Base-by-base conservation (phyloP, 2,113 vertebrate species). In the Scomber colias region DNA sequence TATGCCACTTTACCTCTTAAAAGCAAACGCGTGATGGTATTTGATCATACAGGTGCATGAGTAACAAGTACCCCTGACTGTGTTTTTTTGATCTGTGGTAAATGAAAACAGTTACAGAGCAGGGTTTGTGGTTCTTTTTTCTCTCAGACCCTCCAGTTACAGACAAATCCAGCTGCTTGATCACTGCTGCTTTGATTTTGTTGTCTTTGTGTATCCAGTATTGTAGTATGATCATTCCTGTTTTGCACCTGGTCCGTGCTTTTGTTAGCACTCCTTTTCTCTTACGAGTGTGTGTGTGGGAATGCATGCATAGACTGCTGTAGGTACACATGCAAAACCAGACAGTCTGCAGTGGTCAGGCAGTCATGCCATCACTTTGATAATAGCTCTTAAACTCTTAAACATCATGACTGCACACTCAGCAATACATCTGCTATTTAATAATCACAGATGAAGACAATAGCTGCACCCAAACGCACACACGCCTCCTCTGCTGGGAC, bases 41-140 rank as follows among this genome's bases (percentile, higher is more conserved):
- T 78, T 82, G 71, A 89, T 89, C 88, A 75, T 55, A 90, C 90
- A 92, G 87, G 80, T 91, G 75, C 77, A 69, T 17, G 57, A 74
- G 88, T 89, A 89, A 88, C 87, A 91, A 84, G 83, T 86, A 35
- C 40, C 49, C 51, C 72, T 49, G 44, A 54, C 76, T 75, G 64
- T 77, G 77, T 78, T 87, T 87, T 27, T 83, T 75, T 40, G 75
- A 91, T 86, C 63, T 24, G 2, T 51, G 45, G 5, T 53, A 66
- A 83, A 84, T 82, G 82, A 79, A 82, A 84, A 86, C 78, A 84
- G 71, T 63, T 71, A 11, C 35, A 69, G 65, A 68, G 40, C 6
- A 40, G 35, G 59, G 56, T n/a, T 85, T 60, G 0, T 45, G 35
- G 27, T 49, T 50, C 45, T 77, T 70, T 78, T 56, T 68, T 71